A percentile compares a stretch with the other conserved stretches of the same genome.
Evolutionary conservation across 2,888 invertebrate species (phyloP).

Genomic region (Patella caerulea): DNA sequence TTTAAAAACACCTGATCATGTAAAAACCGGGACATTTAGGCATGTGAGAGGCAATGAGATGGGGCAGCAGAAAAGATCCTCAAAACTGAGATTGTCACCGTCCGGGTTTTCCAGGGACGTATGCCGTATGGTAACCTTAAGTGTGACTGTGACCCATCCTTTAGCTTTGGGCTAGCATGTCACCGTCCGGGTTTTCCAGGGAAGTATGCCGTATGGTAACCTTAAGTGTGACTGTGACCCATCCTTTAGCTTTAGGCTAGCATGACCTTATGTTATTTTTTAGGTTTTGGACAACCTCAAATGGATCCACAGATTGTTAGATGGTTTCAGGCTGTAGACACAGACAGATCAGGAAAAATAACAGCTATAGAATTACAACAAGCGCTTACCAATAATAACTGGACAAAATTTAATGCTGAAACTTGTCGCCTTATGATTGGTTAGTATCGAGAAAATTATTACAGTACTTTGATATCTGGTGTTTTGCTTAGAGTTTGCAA

Average conservation of each 20-base stretch:
- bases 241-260: no score
- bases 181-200: not conserved
- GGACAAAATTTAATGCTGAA: constrained; percentile 84
- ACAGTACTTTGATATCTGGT: no score
- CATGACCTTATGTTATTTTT: not conserved
- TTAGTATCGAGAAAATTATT: constrained; percentile 61
- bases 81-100: no score
- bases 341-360: constrained; percentile 87
- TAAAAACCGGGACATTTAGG: no score
- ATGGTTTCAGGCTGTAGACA: constrained; percentile 89
- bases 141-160: no score
- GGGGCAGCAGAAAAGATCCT: no score
- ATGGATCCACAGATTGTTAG: constrained; percentile 82
- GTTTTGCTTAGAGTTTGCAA: no score
- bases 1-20: no score
- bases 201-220: no score
- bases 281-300: constrained; percentile 60
- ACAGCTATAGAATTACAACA: constrained; percentile 82
- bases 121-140: not conserved
- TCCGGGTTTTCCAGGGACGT: constrained; percentile 11
- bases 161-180: no score
- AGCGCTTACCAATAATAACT: constrained; percentile 88
- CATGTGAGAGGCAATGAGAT: no score
- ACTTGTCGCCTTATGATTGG: constrained; percentile 91
- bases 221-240: no score